Percentiles rank a stretch among this genome's conserved stretches.
Conservation (phyloP, 2,113 vertebrate species). For the Oreochromis tanganicae region DNA sequence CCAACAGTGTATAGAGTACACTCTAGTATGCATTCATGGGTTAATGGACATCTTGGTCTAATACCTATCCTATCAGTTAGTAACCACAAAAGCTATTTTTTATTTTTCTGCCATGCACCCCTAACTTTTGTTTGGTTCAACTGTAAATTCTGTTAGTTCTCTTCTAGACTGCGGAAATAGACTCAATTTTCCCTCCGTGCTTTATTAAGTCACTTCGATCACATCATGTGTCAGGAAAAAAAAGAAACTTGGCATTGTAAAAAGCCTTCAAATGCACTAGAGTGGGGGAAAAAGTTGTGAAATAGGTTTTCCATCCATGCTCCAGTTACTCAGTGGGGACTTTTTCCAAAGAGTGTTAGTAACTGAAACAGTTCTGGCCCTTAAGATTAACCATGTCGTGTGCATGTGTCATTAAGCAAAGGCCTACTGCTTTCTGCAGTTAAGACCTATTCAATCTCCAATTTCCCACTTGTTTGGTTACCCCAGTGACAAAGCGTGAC, state of each 20-base stretch:
- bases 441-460: slow-evolving; percentile 24
- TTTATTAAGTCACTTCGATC: slow-evolving; percentile 49
- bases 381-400: neutral
- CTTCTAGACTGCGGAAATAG: neutral
- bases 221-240: slow-evolving; percentile 36
- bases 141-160: neutral
- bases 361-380: slow-evolving; percentile 3
- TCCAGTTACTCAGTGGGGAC: slow-evolving; percentile 37
- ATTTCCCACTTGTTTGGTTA: slow-evolving; percentile 31
- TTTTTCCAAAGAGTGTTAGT: slow-evolving; percentile 35
- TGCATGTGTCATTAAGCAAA: slow-evolving; percentile 9
- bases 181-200: slow-evolving; percentile 2
- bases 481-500: slow-evolving; percentile 3
- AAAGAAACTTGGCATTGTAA: slow-evolving; percentile 35
- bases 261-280: slow-evolving; percentile 22
- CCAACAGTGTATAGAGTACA: neutral
- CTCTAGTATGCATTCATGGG: neutral
- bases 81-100: neutral
- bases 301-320: slow-evolving; percentile 62
- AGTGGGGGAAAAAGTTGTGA: slow-evolving; percentile 15
- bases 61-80: neutral
- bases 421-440: neutral
- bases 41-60: neutral
- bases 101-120: neutral
- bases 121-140: neutral